Percentiles rank a stretch among this genome's conserved stretches.
Conservation (phyloP, 2,113 vertebrate species). For the Hypomesus transpacificus region DNA sequence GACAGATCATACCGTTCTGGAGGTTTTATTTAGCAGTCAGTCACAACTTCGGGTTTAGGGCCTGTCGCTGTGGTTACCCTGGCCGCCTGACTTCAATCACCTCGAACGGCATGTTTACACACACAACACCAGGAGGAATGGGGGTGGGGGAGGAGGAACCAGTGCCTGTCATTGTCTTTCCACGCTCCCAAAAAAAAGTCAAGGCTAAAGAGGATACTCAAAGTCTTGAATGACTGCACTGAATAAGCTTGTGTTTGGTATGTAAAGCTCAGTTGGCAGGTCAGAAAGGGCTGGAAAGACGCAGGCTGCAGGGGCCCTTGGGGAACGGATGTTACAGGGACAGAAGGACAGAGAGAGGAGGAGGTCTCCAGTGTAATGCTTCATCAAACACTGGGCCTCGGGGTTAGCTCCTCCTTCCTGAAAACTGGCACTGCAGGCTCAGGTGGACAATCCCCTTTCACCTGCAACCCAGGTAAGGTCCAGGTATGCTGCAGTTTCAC, state of each 20-base stretch:
- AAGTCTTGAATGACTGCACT: too few relatives aligned
- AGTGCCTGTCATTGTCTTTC: too few relatives aligned
- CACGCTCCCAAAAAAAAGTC: too few relatives aligned
- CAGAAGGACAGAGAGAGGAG: not conserved
- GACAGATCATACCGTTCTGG: not conserved
- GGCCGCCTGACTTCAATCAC: slow-evolving; percentile 65
- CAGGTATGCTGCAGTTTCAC: slow-evolving; percentile 62
- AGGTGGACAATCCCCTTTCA: slow-evolving; percentile 16
- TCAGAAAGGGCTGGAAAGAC: too few relatives aligned
- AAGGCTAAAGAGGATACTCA: too few relatives aligned
- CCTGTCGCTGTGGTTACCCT: slow-evolving; percentile 47
- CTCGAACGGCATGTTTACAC: slow-evolving; percentile 59
- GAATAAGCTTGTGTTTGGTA: too few relatives aligned
- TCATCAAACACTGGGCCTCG: not conserved
- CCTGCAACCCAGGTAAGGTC: slow-evolving; percentile 49
- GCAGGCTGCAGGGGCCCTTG: too few relatives aligned
- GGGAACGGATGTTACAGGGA: not conserved
- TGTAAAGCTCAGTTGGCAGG: too few relatives aligned
- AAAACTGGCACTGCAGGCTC: not conserved
- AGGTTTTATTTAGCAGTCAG: slow-evolving; percentile 61
- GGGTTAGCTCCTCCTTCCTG: not conserved
- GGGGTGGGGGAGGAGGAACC: too few relatives aligned
- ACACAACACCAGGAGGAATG: too few relatives aligned
- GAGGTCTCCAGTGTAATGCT: not conserved
- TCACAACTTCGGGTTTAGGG: slow-evolving; percentile 52